Evolutionary conservation across 2,113 vertebrate genomes (phyloP).

Genomic region (Cyanoliseus patagonus): DNA sequence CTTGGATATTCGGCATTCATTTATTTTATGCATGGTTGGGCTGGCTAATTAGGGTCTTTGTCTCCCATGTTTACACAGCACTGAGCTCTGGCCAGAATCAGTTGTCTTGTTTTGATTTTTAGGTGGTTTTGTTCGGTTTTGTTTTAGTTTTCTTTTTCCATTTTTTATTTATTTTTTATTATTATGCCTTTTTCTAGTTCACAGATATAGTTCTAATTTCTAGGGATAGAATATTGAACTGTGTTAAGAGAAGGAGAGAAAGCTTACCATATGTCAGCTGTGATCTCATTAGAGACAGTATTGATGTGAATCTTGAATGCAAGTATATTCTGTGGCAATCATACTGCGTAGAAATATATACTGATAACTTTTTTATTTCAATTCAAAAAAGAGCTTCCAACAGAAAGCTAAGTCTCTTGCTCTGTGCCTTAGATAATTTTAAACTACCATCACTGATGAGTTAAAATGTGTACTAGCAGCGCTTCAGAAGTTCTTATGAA

Average conservation of each 20-base stretch:
- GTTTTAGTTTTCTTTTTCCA: fast-evolving
- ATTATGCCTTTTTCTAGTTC: background rate
- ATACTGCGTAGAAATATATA: background rate
- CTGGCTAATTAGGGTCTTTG: constrained; percentile 55
- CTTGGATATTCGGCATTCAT: constrained; percentile 62
- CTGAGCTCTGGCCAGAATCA: constrained; percentile 47
- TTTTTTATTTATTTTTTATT: background rate
- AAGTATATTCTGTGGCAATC: background rate
- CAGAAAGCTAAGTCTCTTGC: background rate
- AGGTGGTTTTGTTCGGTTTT: background rate
- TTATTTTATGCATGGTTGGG: constrained; percentile 64
- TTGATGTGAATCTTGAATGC: background rate
- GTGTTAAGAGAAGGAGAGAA: background rate
- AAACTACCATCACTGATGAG: background rate
- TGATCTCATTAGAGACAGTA: background rate
- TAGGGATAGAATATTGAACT: background rate
- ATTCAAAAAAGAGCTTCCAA: background rate
- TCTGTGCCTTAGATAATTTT: background rate
- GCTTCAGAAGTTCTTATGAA: background rate
- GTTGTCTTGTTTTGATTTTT: constrained; percentile 8
- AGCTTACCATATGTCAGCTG: background rate
- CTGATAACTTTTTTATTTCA: background rate
- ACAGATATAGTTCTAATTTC: background rate
- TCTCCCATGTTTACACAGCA: constrained; percentile 54
- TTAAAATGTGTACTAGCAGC: background rate